Percentiles rank a stretch among this genome's conserved stretches.
Conservation (phyloP, 2,888 invertebrate species). For the Volucella inanis region DNA sequence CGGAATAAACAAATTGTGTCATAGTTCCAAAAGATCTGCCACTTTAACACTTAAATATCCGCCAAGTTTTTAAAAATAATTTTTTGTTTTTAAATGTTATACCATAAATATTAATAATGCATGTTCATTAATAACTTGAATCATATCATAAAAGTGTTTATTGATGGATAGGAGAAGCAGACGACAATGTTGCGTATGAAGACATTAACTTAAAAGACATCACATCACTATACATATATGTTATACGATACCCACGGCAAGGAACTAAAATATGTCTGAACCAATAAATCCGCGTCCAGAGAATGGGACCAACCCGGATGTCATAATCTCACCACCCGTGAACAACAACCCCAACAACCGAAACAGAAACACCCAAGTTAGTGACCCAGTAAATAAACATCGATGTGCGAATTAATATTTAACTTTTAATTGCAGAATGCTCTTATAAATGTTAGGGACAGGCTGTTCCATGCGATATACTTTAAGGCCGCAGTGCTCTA, state of each 20-base stretch:
- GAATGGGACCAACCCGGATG: constrained; percentile 58
- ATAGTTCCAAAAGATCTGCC: neutral
- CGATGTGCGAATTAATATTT: neutral
- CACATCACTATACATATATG: constrained; percentile 1
- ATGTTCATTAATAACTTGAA: neutral
- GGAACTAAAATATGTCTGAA: constrained; percentile 64
- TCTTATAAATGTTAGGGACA: constrained; percentile 92
- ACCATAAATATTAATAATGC: constrained; percentile 1
- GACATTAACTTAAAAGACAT: constrained; percentile 53
- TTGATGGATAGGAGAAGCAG: constrained; percentile 34
- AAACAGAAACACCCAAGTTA: constrained; percentile 78
- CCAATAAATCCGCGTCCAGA: constrained; percentile 65
- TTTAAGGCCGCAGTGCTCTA: constrained; percentile 96
- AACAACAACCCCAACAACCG: constrained; percentile 79
- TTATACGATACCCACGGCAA: constrained; percentile 14
- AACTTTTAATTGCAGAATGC: constrained; percentile 85
- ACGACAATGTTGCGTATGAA: constrained; percentile 66
- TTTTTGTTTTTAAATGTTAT: neutral
- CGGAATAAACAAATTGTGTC: constrained; percentile 48
- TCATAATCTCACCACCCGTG: constrained; percentile 57
- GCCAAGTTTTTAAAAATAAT: neutral
- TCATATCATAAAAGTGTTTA: neutral
- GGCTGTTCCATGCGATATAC: constrained; percentile 97
- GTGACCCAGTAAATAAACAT: neutral
- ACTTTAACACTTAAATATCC: neutral